Percentiles rank a stretch among this genome's conserved stretches.
Evolutionary conservation across 2,113 vertebrate genomes (phyloP).

Genomic region (Lagopus muta): DNA sequence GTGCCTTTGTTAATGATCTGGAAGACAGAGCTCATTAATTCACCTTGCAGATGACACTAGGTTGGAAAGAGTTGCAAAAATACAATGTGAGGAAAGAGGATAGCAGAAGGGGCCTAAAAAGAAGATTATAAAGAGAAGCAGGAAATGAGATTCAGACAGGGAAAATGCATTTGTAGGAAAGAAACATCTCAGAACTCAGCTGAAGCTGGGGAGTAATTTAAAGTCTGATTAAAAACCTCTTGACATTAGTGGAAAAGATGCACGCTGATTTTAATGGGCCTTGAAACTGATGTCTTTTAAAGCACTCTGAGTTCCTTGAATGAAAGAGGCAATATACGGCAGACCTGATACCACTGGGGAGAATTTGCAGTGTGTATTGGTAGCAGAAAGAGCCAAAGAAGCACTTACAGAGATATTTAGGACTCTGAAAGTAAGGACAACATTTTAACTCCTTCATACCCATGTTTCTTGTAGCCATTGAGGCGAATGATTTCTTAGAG

Average conservation of each 20-base stretch:
- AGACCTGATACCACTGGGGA: neutral
- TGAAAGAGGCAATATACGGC: neutral
- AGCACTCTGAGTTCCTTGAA: constrained; percentile 11
- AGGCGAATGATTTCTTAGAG: neutral
- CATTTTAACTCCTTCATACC: neutral
- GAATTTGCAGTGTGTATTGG: neutral
- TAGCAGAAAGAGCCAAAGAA: neutral
- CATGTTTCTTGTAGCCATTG: neutral
- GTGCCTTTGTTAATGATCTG: neutral
- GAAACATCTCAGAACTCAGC: constrained; percentile 16
- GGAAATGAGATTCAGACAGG: constrained; percentile 47
- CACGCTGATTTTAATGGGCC: constrained; percentile 55
- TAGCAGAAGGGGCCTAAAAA: constrained; percentile 1
- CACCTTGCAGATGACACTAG: neutral
- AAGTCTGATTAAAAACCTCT: constrained; percentile 67
- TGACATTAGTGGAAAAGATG: constrained; percentile 60
- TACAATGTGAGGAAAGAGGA: neutral
- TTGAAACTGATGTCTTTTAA: constrained; percentile 51
- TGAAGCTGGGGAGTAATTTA: constrained; percentile 49
- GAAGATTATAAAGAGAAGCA: constrained; percentile 17
- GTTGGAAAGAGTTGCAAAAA: neutral
- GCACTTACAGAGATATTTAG: neutral
- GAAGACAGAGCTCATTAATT: neutral
- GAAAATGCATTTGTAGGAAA: constrained; percentile 27
- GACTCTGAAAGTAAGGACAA: neutral